Conservation (phyloP, 1,140 invertebrate genomes). For the Ladona fulva region DNA sequence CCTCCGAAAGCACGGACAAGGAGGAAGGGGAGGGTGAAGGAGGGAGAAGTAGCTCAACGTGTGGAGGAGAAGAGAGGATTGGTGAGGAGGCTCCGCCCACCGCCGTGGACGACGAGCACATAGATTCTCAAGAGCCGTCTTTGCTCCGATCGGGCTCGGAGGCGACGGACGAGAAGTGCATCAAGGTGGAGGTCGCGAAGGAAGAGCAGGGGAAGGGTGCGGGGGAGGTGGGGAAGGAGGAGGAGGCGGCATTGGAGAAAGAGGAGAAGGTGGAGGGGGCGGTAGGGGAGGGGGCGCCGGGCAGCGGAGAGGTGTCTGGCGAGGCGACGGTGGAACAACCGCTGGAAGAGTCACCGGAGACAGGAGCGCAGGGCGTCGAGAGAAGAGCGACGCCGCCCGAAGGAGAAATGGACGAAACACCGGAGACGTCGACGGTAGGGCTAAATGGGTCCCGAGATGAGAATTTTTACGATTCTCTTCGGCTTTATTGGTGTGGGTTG, state of each 20-base stretch:
- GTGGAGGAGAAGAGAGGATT: too few relatives aligned
- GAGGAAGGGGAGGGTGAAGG: too few relatives aligned
- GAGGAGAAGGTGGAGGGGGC: conserved; percentile 10
- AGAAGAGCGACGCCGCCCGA: neutral
- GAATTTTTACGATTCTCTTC: too few relatives aligned
- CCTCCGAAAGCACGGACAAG: too few relatives aligned
- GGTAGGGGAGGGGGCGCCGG: neutral
- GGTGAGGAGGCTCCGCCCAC: too few relatives aligned
- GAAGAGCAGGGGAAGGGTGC: conserved; percentile 12
- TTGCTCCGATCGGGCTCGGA: neutral
- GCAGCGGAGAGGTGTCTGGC: conserved; percentile 11
- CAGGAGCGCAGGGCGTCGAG: too few relatives aligned
- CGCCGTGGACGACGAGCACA: too few relatives aligned
- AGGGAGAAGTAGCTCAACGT: too few relatives aligned
- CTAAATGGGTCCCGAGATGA: too few relatives aligned
- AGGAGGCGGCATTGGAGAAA: neutral
- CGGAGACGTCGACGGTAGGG: neutral
- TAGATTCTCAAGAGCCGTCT: too few relatives aligned
- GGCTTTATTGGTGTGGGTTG: too few relatives aligned
- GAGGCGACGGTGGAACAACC: neutral
- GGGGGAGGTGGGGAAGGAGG: conserved; percentile 12
- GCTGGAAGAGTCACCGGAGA: neutral
- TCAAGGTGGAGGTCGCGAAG: conserved; percentile 10
- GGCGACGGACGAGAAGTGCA: neutral
- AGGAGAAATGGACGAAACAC: neutral